These are phyloP conservation scores for Dilophus febrilis DNA, from an alignment of 2,888 invertebrate genomes.

Conservation along the genomic window DNA sequence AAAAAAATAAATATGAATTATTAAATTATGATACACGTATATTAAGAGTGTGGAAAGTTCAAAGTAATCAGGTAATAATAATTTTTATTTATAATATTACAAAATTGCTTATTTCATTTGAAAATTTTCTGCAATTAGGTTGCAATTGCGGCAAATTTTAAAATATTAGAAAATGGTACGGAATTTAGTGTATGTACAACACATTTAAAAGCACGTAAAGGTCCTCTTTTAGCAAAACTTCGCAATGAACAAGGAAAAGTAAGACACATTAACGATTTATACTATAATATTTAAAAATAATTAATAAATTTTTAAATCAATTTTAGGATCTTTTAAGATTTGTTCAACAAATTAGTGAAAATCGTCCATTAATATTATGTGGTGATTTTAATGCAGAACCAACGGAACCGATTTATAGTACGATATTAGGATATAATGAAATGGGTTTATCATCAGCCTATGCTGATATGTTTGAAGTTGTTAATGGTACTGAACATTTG, in stretches of 20 bases:
- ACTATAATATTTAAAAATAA: no score
- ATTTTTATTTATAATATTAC: no score
- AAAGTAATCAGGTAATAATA: conserved; percentile 47
- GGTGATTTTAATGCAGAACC: conserved; percentile 68
- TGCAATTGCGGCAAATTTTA: conserved; percentile 38
- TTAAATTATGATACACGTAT: conserved; percentile 38
- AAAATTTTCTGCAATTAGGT: conserved; percentile 29
- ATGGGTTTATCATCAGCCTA: conserved; percentile 36
- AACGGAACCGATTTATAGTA: conserved; percentile 47
- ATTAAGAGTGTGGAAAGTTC: conserved; percentile 53
- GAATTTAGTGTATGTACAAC: conserved; percentile 52
- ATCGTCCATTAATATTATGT: conserved; percentile 43
- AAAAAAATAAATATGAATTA: conserved; percentile 42
- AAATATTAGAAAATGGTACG: conserved; percentile 35
- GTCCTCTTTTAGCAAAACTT: conserved; percentile 45
- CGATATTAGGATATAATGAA: conserved; percentile 32
- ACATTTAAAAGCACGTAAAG: conserved; percentile 55
- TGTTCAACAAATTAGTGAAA: conserved; percentile 30
- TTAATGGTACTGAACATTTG: conserved; percentile 31
- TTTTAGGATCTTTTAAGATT: conserved; percentile 38
- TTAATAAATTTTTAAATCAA: not conserved
- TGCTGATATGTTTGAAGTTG: conserved; percentile 23
- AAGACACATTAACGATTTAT: no score
- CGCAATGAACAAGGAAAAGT: conserved; percentile 50
- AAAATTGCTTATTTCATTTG: conserved; percentile 1